Base-by-base conservation (phyloP, 2,113 vertebrate genomes). In the Hypomesus transpacificus region DNA sequence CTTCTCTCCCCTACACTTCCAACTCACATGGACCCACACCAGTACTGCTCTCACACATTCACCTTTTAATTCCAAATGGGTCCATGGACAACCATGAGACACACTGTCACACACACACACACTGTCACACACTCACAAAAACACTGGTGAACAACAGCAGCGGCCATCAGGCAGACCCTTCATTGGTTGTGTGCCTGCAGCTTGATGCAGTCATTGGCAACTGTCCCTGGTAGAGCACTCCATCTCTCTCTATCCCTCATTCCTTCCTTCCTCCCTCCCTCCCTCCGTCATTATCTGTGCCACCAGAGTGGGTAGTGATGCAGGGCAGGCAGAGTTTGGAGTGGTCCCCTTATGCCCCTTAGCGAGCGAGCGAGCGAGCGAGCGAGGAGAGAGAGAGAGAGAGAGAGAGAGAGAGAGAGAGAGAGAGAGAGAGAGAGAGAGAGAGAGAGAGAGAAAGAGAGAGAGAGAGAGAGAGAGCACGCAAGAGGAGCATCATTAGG, bases 161-260 rank as follows among this genome's bases (percentile, higher is more conserved):
- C 80, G 73, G 76, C 76, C 71, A 73, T 22, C 31, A 73, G 14
- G 79, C 80, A 79, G 81, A 82, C 67, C 67, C 74, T 84, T 70
- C 72, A 34, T 68, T 7, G 24, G 6, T 64, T 1, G 17, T 17
- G 69, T 57, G 39, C 60, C 53, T 22, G 71, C 72, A 73, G 79
- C 83, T 77, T 86, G 88, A 89, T 85, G 87, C 82, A 84, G 80
- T 83, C 77, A 73, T 79, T 85, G 87, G 87, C 87, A 86, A 68
- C 69, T 22, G 64, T 3, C 66, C 72, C 26, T 63, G 75, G 1
- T 76, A 51, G 76, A 79, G 69, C 70, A 74, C 68, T 85, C 71
- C 75, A 72, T 78, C 73, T 69, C 78, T 65, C 58, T 57, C 51
- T 54, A 50, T 54, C 66, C 31, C 51, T 18, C 50, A 28, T 52